Evolutionary conservation across 2,888 invertebrate genomes (phyloP), one percentile per base, ranked within the genome.

Genomic region (Tethea ocularis): DNA sequence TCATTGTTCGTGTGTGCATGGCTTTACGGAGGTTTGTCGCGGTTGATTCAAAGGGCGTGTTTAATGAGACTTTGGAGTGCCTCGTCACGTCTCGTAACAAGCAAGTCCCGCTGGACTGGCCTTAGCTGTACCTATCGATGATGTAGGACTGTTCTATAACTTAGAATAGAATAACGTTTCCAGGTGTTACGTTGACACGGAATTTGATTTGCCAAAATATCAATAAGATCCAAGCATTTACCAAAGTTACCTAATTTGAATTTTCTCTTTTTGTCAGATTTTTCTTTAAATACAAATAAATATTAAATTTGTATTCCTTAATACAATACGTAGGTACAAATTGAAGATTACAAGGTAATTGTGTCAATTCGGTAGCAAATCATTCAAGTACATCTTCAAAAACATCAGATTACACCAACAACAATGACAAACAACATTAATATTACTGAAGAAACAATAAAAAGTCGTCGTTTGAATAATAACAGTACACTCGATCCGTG

Each of bases 1-100:
- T 7, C 20, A 46, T 20, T 46, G 17, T 46, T 46, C 20, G 10
- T 46, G 46, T 46, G 46, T 46, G 46, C 46, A 20, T 20, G 20
- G 46, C 20, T 46, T 46, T 46, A 46, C 46, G 46, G 20, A n/a
- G 46, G 17, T 46, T 46, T 52, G 52, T 52, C 23, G 52, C 52
- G 52, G 52, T 52, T n/a, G 26, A 23, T 72, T 77, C 74, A 78
- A 83, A 79, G 78, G 75, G 77, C 71, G 71, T 64, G 64, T 71
- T 66, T 88, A 89, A 89, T 86, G 85, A 88, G 81, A 67, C 69
- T 60, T 66, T 61, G 73, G 78, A 81, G 72, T 89, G 91, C 91
- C 69, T n/a, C 78, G 90, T 91, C 91, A 92, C 89, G 88, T 78
- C 77, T 66, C 51, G 71, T 91, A 91, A 91, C 87, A 84, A 91